Conservation (phyloP, 2,797 vertebrate genomes). For the Lates japonicus region DNA sequence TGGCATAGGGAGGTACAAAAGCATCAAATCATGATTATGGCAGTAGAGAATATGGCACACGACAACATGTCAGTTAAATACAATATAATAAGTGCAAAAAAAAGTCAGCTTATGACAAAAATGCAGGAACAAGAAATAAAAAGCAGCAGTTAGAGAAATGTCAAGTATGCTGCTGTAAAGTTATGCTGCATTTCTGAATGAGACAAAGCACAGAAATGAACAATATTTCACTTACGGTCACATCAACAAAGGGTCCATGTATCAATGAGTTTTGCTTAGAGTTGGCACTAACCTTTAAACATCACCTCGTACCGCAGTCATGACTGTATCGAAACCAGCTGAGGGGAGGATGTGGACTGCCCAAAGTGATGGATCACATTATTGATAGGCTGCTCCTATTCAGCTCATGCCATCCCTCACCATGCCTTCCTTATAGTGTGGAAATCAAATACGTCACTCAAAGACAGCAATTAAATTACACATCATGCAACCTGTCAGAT, state of each 20-base stretch:
- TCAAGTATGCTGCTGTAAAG: slow-evolving; percentile 40
- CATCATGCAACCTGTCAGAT: slow-evolving; percentile 65
- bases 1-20: slow-evolving; percentile 70
- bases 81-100: slow-evolving; percentile 49
- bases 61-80: slow-evolving; percentile 56
- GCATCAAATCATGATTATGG: slow-evolving; percentile 59
- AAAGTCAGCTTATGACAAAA: slow-evolving; percentile 45
- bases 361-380: slow-evolving; percentile 30
- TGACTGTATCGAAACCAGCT: not conserved
- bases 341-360: not conserved
- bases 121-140: slow-evolving; percentile 36
- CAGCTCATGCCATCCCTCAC: slow-evolving; percentile 23
- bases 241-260: slow-evolving; percentile 2
- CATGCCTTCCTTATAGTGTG: slow-evolving; percentile 12
- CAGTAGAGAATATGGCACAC: slow-evolving; percentile 76
- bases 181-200: slow-evolving; percentile 45
- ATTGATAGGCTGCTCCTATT: slow-evolving; percentile 27
- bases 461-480: slow-evolving; percentile 64
- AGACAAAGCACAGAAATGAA: slow-evolving; percentile 27
- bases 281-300: slow-evolving; percentile 26
- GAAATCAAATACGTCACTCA: slow-evolving; percentile 57
- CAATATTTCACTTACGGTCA: slow-evolving; percentile 9
- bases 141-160: slow-evolving; percentile 37
- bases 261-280: slow-evolving; percentile 4
- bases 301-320: not conserved